Base-by-base conservation (phyloP, 2,888 invertebrate genomes). In the Nomada fucata region DNA sequence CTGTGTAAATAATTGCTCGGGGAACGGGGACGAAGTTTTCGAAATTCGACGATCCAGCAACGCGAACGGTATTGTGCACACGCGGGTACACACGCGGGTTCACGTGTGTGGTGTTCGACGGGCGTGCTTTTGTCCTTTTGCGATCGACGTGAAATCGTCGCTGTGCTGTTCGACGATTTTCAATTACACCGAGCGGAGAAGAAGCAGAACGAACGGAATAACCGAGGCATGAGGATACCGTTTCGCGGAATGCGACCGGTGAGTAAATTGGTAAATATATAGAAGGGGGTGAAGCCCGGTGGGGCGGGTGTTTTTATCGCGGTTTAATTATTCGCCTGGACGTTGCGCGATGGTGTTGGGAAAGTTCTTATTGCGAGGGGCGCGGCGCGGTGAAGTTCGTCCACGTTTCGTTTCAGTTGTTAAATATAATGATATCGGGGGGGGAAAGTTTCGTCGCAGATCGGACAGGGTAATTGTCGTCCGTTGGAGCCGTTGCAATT, bases 1-100 rank as follows among this genome's bases (percentile, higher is more conserved):
- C 73, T 73, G 44, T 53, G 23, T 81, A 73, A 76, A 83, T 83
- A 81, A 81, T 76, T 64, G 47, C 70, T 36, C 42, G 68, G 50
- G n/a, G 78, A 81, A 78, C 78, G 63, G 47, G 20, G 47, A n/a
- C 11, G 18, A 36, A 67, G 23, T 26, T n/a, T 26, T 15, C 57
- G 23, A 50, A 52, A 42, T 78, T 69, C 63, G 50, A 18, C 53
- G 23, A 15, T 47, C 47, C 47, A 3, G 23, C 10, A 36, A 23
- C 23, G 29, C 29, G 15, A 15, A 59, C 3, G 7, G 26, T 26
- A 2, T 2, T 2, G 55, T 23, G 29, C 23, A 29, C 18, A 29
- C 36, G 59, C 36, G 36, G 1, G 47, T 13, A 47, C 47, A 3
- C 0, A 0, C 47, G 47, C 13, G 13, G 2, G 13, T 47, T n/a